Percentiles rank a stretch among this genome's conserved stretches.
These are phyloP conservation scores for Zosterops lateralis DNA, from an alignment of 2,113 vertebrate species.

Conservation along the genomic window DNA sequence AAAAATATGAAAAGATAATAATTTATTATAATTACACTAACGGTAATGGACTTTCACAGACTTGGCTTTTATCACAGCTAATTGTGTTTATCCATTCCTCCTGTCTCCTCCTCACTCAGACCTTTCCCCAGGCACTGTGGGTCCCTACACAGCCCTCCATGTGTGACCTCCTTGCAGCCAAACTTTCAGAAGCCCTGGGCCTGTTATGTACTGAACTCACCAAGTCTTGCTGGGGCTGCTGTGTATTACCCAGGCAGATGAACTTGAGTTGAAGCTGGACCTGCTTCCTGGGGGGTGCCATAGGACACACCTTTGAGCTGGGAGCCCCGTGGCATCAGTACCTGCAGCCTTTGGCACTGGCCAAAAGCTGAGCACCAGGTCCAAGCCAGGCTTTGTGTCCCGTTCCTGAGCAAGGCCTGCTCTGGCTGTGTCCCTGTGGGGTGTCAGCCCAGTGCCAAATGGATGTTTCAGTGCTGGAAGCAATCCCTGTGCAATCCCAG, in stretches of 20 bases:
- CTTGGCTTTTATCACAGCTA: background rate
- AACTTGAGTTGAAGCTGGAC: background rate
- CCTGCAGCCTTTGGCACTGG: background rate
- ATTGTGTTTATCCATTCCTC: background rate
- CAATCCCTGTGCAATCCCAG: background rate
- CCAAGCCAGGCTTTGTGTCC: accelerated
- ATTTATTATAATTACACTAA: background rate
- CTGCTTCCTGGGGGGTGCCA: background rate
- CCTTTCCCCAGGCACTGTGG: background rate
- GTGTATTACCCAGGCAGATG: background rate
- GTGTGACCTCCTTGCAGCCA: background rate
- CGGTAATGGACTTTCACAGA: background rate
- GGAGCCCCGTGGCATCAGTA: background rate
- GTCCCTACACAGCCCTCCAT: background rate
- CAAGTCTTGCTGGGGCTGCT: background rate
- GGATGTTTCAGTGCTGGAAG: background rate
- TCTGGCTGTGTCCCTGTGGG: background rate
- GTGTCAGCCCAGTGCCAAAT: background rate
- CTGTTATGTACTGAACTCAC: too few relatives aligned
- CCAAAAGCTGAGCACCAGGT: background rate
- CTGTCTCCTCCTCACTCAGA: background rate
- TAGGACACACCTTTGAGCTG: background rate
- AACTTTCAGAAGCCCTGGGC: background rate
- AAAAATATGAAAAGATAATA: background rate
- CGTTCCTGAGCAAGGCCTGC: accelerated